Percentiles rank a stretch among this genome's conserved stretches.
These are phyloP conservation scores for Corythoichthys intestinalis DNA, from an alignment of 2,113 vertebrate genomes.

Conservation along the genomic window DNA sequence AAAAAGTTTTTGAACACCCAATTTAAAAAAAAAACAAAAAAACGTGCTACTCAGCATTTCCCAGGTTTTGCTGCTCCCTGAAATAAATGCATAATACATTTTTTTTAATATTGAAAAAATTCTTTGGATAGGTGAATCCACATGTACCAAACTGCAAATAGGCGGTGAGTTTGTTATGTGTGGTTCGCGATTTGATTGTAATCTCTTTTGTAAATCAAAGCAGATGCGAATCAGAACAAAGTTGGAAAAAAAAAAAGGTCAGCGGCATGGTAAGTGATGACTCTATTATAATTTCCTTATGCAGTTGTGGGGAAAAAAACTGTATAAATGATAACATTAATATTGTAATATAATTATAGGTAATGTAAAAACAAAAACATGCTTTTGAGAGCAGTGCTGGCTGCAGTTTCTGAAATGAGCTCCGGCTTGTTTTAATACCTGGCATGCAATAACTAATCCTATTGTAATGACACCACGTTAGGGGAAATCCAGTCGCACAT, in stretches of 20 bases:
- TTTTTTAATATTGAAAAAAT: too few relatives aligned
- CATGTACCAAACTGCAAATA: too few relatives aligned
- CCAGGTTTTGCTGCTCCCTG: too few relatives aligned
- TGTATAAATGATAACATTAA: background rate
- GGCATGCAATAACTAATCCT: conserved; percentile 49
- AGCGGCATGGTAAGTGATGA: background rate
- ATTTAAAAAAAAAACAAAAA: too few relatives aligned
- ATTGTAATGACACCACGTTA: conserved; percentile 55
- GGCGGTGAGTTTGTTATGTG: too few relatives aligned
- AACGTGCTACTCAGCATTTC: too few relatives aligned
- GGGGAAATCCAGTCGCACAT: conserved; percentile 57
- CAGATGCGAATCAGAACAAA: background rate
- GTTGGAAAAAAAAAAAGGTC: too few relatives aligned
- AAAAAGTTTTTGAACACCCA: too few relatives aligned
- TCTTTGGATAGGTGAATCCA: too few relatives aligned
- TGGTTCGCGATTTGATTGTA: too few relatives aligned
- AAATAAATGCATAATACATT: too few relatives aligned
- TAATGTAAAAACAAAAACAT: background rate
- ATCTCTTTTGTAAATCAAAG: background rate
- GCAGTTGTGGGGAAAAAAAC: background rate
- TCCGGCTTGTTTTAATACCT: conserved; percentile 47
- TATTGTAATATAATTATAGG: background rate
- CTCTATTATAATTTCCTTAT: background rate
- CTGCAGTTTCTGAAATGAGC: conserved; percentile 24
- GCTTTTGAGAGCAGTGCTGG: background rate